A percentile compares a stretch with the other conserved stretches of the same genome.
These are phyloP conservation scores for Drosophila pegasa DNA, from an alignment of 2,888 invertebrate genomes.

Conservation along the genomic window DNA sequence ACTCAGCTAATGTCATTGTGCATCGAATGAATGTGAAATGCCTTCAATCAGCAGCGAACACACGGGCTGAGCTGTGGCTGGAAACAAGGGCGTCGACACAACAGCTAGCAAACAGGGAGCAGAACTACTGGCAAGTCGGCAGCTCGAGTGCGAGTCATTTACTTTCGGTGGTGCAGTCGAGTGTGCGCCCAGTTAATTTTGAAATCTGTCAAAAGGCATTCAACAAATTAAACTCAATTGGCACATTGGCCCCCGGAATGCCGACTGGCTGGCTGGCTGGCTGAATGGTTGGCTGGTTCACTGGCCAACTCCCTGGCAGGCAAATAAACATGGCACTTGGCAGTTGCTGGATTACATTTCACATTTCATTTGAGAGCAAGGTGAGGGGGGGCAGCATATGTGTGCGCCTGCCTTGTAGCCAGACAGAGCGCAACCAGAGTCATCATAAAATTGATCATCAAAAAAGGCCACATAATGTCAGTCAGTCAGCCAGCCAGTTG, in stretches of 20 bases:
- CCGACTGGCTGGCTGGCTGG: background rate
- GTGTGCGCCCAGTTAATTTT: slow-evolving; percentile 77
- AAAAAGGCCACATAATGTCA: slow-evolving; percentile 55
- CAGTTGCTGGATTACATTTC: slow-evolving; percentile 74
- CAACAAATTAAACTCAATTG: slow-evolving; percentile 80
- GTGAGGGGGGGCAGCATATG: background rate
- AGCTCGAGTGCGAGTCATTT: slow-evolving; percentile 29
- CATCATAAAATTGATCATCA: slow-evolving; percentile 59
- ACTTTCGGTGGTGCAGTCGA: slow-evolving; percentile 61
- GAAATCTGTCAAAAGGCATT: slow-evolving; percentile 80
- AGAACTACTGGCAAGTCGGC: slow-evolving; percentile 3
- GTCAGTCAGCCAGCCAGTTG: slow-evolving; percentile 21
- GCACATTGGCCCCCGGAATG: slow-evolving; percentile 54
- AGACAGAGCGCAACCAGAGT: slow-evolving; percentile 30
- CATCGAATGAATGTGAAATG: slow-evolving; percentile 22
- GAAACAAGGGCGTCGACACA: slow-evolving; percentile 2
- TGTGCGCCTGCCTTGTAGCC: slow-evolving; percentile 2
- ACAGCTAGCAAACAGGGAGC: background rate
- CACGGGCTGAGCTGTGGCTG: slow-evolving; percentile 9
- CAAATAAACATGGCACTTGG: slow-evolving; percentile 79
- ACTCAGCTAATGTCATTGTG: slow-evolving; percentile 51
- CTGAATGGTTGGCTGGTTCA: slow-evolving; percentile 13
- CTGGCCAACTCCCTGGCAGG: slow-evolving; percentile 41
- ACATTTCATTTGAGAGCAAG: slow-evolving; percentile 68
- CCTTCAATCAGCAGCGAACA: slow-evolving; percentile 45